Conservation (phyloP, 2,888 invertebrate genomes). For the Pristionchus maxplancki region DNA sequence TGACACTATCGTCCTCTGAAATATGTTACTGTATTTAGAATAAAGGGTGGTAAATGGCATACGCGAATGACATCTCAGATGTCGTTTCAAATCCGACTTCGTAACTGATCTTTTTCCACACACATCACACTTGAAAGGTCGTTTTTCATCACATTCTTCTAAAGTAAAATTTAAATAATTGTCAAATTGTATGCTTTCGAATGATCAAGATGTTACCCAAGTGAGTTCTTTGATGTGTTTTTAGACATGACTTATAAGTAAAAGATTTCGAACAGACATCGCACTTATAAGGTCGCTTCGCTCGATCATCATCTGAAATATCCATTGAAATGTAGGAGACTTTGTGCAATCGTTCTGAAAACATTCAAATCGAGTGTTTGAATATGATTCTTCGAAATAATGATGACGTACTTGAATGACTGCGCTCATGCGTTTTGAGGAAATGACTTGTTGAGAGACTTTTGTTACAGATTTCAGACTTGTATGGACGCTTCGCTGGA, state of each 20-base stretch:
- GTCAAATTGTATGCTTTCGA: too few species aligned
- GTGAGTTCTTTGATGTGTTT: not conserved
- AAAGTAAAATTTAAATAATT: not conserved
- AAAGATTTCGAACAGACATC: not conserved
- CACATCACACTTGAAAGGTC: not conserved
- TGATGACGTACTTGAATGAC: too few species aligned
- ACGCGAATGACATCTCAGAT: not conserved
- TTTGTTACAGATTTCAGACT: too few species aligned
- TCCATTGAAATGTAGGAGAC: too few species aligned
- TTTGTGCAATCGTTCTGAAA: too few species aligned
- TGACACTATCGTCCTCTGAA: too few species aligned
- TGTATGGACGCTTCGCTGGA: too few species aligned
- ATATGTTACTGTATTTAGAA: too few species aligned
- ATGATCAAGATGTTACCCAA: not conserved
- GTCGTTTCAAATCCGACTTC: not conserved
- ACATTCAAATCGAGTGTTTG: too few species aligned
- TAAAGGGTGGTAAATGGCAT: not conserved
- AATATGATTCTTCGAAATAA: too few species aligned
- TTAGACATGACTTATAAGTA: not conserved
- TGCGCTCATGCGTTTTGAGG: too few species aligned
- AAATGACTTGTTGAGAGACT: too few species aligned
- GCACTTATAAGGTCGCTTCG: not conserved
- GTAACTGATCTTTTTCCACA: not conserved
- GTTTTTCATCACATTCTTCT: not conserved
- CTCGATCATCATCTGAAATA: not conserved